Base-by-base conservation (phyloP, 2,113 vertebrate genomes). In the Campylomormyrus tamandua region DNA sequence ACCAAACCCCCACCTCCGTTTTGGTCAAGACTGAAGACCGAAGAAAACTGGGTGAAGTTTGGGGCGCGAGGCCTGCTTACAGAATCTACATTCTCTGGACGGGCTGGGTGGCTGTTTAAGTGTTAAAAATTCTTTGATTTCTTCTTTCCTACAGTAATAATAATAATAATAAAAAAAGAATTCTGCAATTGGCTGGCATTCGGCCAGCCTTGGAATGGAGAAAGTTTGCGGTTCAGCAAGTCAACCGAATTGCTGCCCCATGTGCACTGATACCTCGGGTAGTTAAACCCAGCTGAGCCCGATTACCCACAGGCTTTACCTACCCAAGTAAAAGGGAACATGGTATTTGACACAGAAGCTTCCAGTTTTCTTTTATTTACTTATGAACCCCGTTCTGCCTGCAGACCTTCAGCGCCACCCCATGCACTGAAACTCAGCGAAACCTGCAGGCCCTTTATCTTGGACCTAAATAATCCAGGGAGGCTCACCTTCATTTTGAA, bases 401-500 rank as follows among this genome's bases (percentile, higher is more conserved):
- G 66, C 27, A 31, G 66, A 70, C 2, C n/a, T 70, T 31, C 62
- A 31, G 27, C 3, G 0, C 70, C 70, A 6, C 70, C 70, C 11
- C 31, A 66, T 66, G n/a, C 9, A 62, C 56, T 58, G 56, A 24
- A 70, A 70, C 31, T 7, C 62, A 31, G 10, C 31, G 27, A 31
- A 70, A 70, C n/a, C 1, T 17, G 31, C 5, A 83, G 7, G 4
- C 9, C 77, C 24, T n/a, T 46, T 15, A 24, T 48, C 39, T 11
- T n/a, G 80, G 4, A 19, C 6, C 45, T 11, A 8, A 10, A 83
- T 5, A 39, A 46, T 19, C 3, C 13, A 42, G 97, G 96, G 9
- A 27, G 27, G 3, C 50, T 27, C 50, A 99, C 98, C 97, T 99
- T 99, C 97, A 97, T 98, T 97, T 98, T 99, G 95, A 98, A 99